Conservation (phyloP, 2,797 vertebrate genomes). For the Darevskia nairensis region DNA sequence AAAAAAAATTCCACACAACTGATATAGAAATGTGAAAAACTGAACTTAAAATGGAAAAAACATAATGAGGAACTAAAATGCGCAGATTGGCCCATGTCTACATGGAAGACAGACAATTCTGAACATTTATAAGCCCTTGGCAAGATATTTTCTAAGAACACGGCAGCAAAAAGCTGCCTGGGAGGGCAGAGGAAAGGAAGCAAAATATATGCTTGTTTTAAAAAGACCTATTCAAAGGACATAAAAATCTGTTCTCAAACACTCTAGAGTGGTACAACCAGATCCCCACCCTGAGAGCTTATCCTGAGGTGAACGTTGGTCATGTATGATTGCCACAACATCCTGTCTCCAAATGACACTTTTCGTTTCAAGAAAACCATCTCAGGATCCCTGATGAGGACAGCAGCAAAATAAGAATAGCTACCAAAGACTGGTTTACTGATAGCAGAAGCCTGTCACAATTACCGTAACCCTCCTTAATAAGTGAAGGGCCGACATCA, state of each 20-base stretch:
- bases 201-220: background rate
- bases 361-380: background rate
- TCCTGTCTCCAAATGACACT: conserved; percentile 14
- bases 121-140: background rate
- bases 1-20: too few species aligned
- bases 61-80: background rate
- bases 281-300: background rate
- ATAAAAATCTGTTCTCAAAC: background rate
- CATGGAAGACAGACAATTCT: background rate
- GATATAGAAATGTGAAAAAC: too few species aligned
- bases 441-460: background rate
- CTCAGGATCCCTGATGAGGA: background rate
- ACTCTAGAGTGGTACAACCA: background rate
- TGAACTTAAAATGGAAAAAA: too few species aligned
- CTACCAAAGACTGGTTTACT: background rate
- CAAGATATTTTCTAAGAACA: background rate
- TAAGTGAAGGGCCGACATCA: background rate
- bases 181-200: background rate
- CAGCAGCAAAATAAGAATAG: background rate
- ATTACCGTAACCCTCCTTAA: background rate
- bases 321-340: conserved; percentile 19
- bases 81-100: background rate
- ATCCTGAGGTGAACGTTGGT: conserved; percentile 55
- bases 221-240: background rate
- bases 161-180: background rate